phyloP scores from a whole-genome alignment of 2,888 invertebrate genomes.

The Phania funesta region DNA sequence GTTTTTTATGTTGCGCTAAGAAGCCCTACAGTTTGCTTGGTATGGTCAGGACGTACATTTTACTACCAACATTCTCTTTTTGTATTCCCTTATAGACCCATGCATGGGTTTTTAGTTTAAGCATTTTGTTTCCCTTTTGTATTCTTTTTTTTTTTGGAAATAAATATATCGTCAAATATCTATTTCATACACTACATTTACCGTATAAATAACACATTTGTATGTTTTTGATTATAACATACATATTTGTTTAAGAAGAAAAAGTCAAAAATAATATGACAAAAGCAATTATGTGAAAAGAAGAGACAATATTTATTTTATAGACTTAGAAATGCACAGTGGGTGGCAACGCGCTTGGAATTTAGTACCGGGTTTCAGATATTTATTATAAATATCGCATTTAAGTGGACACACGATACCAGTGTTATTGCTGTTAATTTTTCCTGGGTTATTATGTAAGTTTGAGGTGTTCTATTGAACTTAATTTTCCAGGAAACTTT shows the following conservation, averaged over 20 bases:
- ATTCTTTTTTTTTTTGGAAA: background rate
- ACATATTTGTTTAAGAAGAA: slow-evolving; percentile 1
- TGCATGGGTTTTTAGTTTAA: slow-evolving; percentile 13
- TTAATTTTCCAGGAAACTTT: too few species aligned
- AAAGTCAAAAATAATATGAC: background rate
- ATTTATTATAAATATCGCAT: too few species aligned
- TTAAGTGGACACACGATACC: too few species aligned
- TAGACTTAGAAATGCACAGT: too few species aligned
- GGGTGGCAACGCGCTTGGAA: too few species aligned
- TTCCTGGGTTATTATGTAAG: too few species aligned
- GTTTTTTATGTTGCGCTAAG: too few species aligned
- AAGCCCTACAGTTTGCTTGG: slow-evolving; percentile 29
- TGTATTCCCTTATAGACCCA: background rate
- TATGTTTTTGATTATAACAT: slow-evolving; percentile 38
- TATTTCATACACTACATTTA: slow-evolving; percentile 3
- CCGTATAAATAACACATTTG: slow-evolving; percentile 2
- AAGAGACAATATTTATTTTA: too few species aligned
- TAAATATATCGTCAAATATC: slow-evolving; percentile 18
- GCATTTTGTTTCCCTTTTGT: too few species aligned
- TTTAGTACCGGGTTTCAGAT: too few species aligned
- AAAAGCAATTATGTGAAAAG: slow-evolving; percentile 28
- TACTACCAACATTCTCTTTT: slow-evolving; percentile 21
- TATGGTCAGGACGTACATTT: slow-evolving; percentile 22
- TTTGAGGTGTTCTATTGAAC: too few species aligned
- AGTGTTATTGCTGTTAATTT: too few species aligned